Conservation (phyloP, 2,113 vertebrate species). For the Canis aureus region DNA sequence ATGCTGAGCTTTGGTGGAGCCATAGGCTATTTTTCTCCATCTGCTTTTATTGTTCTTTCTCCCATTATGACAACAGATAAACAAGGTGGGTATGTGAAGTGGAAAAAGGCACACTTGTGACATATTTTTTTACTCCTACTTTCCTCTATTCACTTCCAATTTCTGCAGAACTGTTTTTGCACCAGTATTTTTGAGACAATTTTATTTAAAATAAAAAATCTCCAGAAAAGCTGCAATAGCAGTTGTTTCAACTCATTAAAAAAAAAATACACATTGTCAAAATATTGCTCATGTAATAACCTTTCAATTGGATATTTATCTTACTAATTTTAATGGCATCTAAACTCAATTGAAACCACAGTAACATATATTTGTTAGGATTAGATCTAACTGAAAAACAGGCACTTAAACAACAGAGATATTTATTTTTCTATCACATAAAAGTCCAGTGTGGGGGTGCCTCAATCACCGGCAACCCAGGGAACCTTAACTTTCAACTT, state of each 20-base stretch:
- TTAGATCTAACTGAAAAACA: background rate
- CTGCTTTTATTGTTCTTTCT: background rate
- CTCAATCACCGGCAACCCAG: background rate
- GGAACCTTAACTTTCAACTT: background rate
- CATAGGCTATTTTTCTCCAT: background rate
- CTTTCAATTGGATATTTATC: conserved; percentile 7
- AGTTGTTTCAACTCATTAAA: conserved; percentile 44
- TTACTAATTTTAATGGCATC: background rate
- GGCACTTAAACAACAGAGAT: conserved; percentile 8
- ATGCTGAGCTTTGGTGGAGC: background rate
- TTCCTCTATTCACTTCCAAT: background rate
- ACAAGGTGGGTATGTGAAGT: background rate
- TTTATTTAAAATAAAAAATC: background rate
- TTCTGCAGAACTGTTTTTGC: background rate
- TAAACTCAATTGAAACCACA: background rate
- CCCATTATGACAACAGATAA: background rate
- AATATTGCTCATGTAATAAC: background rate
- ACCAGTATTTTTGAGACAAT: background rate
- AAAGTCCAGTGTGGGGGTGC: background rate
- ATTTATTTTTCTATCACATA: background rate
- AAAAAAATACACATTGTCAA: conserved; percentile 9
- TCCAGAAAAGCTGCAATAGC: background rate
- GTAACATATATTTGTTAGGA: conserved; percentile 25
- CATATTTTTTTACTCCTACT: background rate
- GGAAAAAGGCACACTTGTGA: background rate